Conservation (phyloP, 2,797 vertebrate genomes). For the Cuculus canorus region DNA sequence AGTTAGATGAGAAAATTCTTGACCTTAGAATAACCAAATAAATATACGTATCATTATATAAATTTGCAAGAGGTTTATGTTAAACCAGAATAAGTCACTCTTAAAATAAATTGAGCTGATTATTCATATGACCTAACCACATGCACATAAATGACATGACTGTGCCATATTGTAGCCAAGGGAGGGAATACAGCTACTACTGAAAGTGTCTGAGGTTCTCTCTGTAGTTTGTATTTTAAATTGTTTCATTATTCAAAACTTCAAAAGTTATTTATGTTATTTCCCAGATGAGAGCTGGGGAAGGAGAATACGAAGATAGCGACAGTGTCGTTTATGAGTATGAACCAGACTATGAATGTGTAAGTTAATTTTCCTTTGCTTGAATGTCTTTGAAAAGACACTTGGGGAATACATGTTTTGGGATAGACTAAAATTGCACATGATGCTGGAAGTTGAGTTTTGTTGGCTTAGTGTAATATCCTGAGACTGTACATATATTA, state of each 20-base stretch:
- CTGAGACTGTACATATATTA: background rate
- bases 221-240: background rate
- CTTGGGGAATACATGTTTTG: background rate
- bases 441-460: background rate
- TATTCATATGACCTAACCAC: background rate
- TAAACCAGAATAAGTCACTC: background rate
- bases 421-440: background rate
- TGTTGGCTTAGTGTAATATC: background rate
- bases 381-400: background rate
- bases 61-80: background rate
- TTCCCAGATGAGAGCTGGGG: slow-evolving; percentile 58
- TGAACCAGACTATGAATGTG: slow-evolving; percentile 71
- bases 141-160: background rate
- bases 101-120: background rate
- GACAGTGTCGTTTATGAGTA: slow-evolving; percentile 66
- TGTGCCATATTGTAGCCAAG: background rate
- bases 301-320: slow-evolving; percentile 57
- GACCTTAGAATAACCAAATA: background rate
- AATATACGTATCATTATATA: background rate
- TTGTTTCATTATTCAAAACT: background rate
- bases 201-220: background rate
- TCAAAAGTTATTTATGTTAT: slow-evolving; percentile 32
- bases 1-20: background rate
- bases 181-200: background rate
- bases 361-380: slow-evolving; percentile 40